Base-by-base conservation (phyloP, 2,113 vertebrate genomes). In the Marmota flaviventris region DNA sequence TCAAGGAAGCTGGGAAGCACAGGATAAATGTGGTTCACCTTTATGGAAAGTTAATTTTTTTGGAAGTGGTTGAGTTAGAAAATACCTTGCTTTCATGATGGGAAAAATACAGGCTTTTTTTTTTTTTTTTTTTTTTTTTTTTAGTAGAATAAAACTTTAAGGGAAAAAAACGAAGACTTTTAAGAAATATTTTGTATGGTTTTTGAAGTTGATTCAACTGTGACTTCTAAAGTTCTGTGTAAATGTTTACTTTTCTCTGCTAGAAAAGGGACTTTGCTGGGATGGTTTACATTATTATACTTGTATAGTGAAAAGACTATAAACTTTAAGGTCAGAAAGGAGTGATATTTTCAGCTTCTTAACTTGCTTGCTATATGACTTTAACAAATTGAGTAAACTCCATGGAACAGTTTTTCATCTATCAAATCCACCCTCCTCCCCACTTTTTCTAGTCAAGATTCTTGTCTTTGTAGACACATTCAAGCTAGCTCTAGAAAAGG, bases 41-140 rank as follows among this genome's bases (percentile, higher is more conserved):
- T 88, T 72, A 9, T 73, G 37, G 58, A 42, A 96, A 96, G 73
- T 88, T 76, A 72, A 79, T 92, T 91, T 96, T 93, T 79, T 18
- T 89, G 81, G 27, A 96, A 85, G n/a, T 16, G 8, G 9, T 75
- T 89, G n/a, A 93, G 17, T 22, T 83, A 73, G 42, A n/a, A 69
- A 25, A 42, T 75, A 48, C 48, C 34, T 91, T 87, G 22, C 75
- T 93, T 93, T 95, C 77, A 56, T 77, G 53, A 72, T 92, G 67
- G 70, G 65, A 76, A 45, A 25, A 75, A 83, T 78, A 48, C 20
- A 86, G 69, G 16, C 78, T 37, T 7, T 13, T 89, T 89, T 92
- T 95, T 32, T 69, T 37, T 7, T 13, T 89, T 89, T 92, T 95
- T 32, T 69, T n/a, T n/a, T 7, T 13, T 89, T 89, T 92, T 95